Evolutionary conservation across 2,888 invertebrate genomes (phyloP), one percentile per base, ranked within the genome.

Genomic region (Acleris laterana): DNA sequence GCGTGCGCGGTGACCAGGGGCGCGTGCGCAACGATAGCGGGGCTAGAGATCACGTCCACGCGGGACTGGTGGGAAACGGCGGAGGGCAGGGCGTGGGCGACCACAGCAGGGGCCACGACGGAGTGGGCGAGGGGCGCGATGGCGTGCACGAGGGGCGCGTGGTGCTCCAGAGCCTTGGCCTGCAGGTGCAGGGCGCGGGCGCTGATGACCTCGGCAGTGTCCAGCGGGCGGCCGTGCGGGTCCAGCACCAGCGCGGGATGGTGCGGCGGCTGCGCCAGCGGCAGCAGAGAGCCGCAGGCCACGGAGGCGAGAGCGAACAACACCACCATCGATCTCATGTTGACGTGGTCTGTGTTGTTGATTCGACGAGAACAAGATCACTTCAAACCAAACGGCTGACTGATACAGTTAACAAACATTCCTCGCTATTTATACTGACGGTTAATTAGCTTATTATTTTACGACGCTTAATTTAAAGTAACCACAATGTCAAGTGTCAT

Each of bases 301-400:
- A 94, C 88, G 72, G 94, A 93, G 80, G 93, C 87, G 72, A 95
- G 87, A 88, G 94, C 94, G 87, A 94, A 94, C 85, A 95, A 94
- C 89, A 94, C 94, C 93, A 94, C 94, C 94, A 93, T 82, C 91
- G 91, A 83, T 82, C 85, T 86, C 90, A 90, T 91, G 72, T 65
- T 75, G 74, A 77, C 82, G 83, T 85, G 89, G 89, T 89, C 90
- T 90, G 90, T 90, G 89, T 80, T 80, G 77, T 71, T 70, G 71
- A 58, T 76, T 76, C 79, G 81, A 78, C 81, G 76, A 79, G 80
- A 82, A 82, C 79, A 75, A 78, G 82, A 86, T 85, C 85, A 85
- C 86, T 85, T 86, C 82, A 79, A 83, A 85, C 85, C 83, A 81
- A 75, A 72, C 80, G 82, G 85, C 73, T 81, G 87, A 86, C 87